Percentiles rank a stretch among this genome's conserved stretches.
These are phyloP conservation scores for Bovichtus diacanthus DNA, from an alignment of 2,797 vertebrate species.

Conservation along the genomic window DNA sequence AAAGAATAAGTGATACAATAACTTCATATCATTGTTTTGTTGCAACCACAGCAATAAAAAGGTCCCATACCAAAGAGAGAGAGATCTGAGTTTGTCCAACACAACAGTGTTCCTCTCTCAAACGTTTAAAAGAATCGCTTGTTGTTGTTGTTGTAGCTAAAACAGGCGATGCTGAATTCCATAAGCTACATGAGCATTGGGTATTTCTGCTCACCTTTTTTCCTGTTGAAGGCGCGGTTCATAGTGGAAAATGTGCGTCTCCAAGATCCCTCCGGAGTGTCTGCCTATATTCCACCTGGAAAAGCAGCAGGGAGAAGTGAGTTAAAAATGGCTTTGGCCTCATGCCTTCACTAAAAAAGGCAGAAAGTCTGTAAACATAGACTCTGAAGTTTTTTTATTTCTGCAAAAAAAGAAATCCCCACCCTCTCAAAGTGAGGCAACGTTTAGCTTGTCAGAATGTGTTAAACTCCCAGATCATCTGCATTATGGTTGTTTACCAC, in stretches of 20 bases:
- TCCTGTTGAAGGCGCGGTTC: conserved; percentile 95
- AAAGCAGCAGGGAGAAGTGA: conserved; percentile 38
- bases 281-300: conserved; percentile 81
- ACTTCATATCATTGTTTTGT: not conserved
- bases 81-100: not conserved
- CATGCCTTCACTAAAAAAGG: conserved; percentile 29
- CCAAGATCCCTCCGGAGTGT: conserved; percentile 61
- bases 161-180: conserved; percentile 4
- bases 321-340: conserved; percentile 52
- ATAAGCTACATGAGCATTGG: not conserved
- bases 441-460: conserved; percentile 31
- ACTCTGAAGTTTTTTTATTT: conserved; percentile 1
- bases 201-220: conserved; percentile 88
- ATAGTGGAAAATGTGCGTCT: conserved; percentile 85
- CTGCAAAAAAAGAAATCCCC: not conserved
- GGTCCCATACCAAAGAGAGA: not conserved
- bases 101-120: not conserved
- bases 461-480: conserved; percentile 26
- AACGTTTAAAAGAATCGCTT: not conserved
- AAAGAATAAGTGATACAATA: not conserved
- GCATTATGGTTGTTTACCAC: conserved; percentile 36
- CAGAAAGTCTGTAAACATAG: conserved; percentile 36
- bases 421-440: conserved; percentile 33
- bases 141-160: not conserved
- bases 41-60: not conserved